A percentile compares a stretch with the other conserved stretches of the same genome.
Conservation (phyloP, 30 jellyfish, hydroid and myxozoan genomes). For the Aurelia sp. region DNA sequence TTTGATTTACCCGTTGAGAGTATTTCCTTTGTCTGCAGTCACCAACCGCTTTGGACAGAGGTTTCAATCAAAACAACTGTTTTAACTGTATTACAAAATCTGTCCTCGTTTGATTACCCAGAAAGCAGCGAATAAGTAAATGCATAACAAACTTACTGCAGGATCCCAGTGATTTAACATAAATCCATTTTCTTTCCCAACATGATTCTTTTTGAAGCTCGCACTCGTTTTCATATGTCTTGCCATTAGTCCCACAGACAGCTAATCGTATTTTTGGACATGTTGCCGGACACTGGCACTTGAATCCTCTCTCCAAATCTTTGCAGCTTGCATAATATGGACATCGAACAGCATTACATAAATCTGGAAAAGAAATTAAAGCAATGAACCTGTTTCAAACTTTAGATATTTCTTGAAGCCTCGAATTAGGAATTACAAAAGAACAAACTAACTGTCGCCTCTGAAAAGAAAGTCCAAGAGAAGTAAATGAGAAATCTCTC, state of each 20-base stretch:
- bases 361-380: constrained; percentile 31
- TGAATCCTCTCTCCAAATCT: constrained; percentile 46
- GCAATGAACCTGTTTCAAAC: too few relatives aligned
- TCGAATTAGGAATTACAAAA: too few relatives aligned
- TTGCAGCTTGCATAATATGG: constrained; percentile 79
- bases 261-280: constrained; percentile 70
- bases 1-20: too few relatives aligned
- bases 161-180: constrained; percentile 75
- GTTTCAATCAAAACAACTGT: too few relatives aligned
- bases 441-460: too few relatives aligned
- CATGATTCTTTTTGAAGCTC: constrained; percentile 75
- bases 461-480: too few relatives aligned
- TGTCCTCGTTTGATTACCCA: too few relatives aligned
- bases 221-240: constrained; percentile 76
- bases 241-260: constrained; percentile 88
- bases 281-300: constrained; percentile 67
- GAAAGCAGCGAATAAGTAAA: background rate
- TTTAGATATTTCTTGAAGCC: too few relatives aligned
- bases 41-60: too few relatives aligned
- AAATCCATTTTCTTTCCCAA: constrained; percentile 58
- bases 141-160: constrained; percentile 66
- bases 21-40: too few relatives aligned
- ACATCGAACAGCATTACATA: constrained; percentile 81
- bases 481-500: too few relatives aligned
- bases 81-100: too few relatives aligned